Base-by-base conservation (phyloP, 2,888 invertebrate species). In the Heliconius erato region DNA sequence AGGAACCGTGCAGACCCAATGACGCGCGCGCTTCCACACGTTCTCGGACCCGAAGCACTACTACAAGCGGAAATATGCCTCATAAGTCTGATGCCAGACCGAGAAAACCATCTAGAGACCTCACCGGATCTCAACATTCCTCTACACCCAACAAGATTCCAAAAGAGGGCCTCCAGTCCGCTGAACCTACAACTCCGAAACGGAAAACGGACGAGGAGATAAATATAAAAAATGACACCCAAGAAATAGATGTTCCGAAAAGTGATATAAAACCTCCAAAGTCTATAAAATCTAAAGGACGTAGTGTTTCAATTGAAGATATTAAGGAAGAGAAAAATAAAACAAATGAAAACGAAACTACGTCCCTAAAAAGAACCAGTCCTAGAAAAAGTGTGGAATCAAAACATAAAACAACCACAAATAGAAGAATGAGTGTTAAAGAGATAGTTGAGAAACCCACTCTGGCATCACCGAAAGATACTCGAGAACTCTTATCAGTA, bases 41-140 rank as follows among this genome's bases (percentile, higher is more conserved):
- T 97, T 96, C 97, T 97, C 94, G 97, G 96, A 90, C 97, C 97
- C 93, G 97, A 97, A 96, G 97, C 96, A 94, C 95, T 97, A 92
- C 96, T 96, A 92, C 97, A 96, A 91, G 96, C 97, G 96, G 97
- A 97, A 96, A 97, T 97, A 87, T 97, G 96, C 89, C 95, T 97
- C 91, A 96, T 96, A 95, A 96, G 96, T 91, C 95, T 93, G 94
- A 96, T 93, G 92, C 96, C 95, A 89, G 95, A 94, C 89, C 90
- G 93, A 92, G 94, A 94, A 95, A 95, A 96, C 89, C 94, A 90
- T 91, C 92, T 93, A 93, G 94, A 94, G 95, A 92, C 91, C 91
- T 91, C 89, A 40, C 91, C 91, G 85, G 87, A 85, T n/a, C 85
- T 63, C 59, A 63, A 76, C 26, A 86, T 89, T 87, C 91, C 91